These are phyloP conservation scores for Coranthus polyacanthus DNA, from an alignment of 2,797 vertebrate genomes.

Conservation along the genomic window DNA sequence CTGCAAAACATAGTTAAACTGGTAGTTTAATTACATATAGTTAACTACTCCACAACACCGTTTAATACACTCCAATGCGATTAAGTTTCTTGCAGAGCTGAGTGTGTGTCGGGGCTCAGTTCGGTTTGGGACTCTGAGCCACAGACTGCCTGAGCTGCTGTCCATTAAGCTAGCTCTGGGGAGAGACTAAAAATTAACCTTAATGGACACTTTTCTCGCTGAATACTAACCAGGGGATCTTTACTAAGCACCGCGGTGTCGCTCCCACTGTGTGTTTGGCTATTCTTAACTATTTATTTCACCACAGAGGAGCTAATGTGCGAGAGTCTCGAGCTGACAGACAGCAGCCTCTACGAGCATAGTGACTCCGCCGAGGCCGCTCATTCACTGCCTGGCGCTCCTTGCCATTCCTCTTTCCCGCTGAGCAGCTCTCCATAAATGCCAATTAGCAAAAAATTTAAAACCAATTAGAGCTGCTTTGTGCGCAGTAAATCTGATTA, in stretches of 20 bases:
- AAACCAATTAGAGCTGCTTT: conserved; percentile 75
- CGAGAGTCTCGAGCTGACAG: conserved; percentile 26
- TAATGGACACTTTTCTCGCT: conserved; percentile 61
- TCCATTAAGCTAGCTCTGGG: conserved; percentile 63
- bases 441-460: conserved; percentile 75
- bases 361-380: conserved; percentile 13
- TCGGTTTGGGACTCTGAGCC: conserved; percentile 34
- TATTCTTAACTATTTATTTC: conserved; percentile 61
- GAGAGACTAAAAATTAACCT: conserved; percentile 63
- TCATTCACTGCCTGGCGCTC: conserved; percentile 24
- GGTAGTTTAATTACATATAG: too few relatives aligned
- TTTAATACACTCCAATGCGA: conserved; percentile 31
- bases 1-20: too few relatives aligned
- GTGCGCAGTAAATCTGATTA: conserved; percentile 76
- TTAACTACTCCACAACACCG: neutral
- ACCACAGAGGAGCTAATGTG: conserved; percentile 29
- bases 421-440: conserved; percentile 68
- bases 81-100: conserved; percentile 16
- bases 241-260: conserved; percentile 37
- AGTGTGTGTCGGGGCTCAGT: conserved; percentile 35
- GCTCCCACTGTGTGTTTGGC: conserved; percentile 33
- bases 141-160: conserved; percentile 32
- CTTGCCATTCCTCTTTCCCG: conserved; percentile 41
- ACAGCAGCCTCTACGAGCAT: neutral
- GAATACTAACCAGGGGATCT: conserved; percentile 61